Evolutionary conservation across 2,888 invertebrate species (phyloP).

Genomic region (Tineola bisselliella): DNA sequence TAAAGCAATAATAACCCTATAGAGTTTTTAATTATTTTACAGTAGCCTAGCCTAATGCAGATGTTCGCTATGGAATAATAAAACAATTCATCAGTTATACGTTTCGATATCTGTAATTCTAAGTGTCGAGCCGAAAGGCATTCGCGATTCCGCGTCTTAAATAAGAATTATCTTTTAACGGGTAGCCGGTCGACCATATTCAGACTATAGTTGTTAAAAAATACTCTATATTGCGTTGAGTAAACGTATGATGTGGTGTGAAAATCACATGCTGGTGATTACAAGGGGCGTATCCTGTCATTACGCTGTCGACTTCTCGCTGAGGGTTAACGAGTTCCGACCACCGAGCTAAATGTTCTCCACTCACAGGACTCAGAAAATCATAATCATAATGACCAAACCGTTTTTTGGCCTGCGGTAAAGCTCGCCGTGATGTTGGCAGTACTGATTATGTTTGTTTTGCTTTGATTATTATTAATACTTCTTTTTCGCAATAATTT

Average conservation of each 20-base stretch:
- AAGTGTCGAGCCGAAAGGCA: neutral
- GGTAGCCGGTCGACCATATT: neutral
- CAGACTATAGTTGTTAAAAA: slow-evolving; percentile 2
- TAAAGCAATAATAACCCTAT: too few species aligned
- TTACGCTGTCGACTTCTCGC: slow-evolving; percentile 38
- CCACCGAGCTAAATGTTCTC: slow-evolving; percentile 5
- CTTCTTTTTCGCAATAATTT: neutral
- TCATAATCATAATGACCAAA: slow-evolving; percentile 1
- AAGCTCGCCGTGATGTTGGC: neutral
- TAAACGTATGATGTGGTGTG: slow-evolving; percentile 49
- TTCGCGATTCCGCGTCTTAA: neutral
- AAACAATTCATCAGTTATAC: neutral
- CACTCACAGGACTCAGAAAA: neutral
- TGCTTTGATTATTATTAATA: neutral
- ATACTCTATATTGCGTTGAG: neutral
- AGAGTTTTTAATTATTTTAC: too few species aligned
- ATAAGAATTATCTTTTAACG: neutral
- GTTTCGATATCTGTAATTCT: neutral
- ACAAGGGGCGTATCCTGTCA: slow-evolving; percentile 53
- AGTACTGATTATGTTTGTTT: neutral
- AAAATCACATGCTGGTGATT: slow-evolving; percentile 47
- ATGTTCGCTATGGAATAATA: neutral
- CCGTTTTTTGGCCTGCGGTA: slow-evolving; percentile 7
- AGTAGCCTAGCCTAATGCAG: too few species aligned
- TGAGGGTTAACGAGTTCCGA: slow-evolving; percentile 38